These are phyloP conservation scores for Ctenicera cuprea DNA, from an alignment of 2,888 invertebrate species.

Conservation along the genomic window DNA sequence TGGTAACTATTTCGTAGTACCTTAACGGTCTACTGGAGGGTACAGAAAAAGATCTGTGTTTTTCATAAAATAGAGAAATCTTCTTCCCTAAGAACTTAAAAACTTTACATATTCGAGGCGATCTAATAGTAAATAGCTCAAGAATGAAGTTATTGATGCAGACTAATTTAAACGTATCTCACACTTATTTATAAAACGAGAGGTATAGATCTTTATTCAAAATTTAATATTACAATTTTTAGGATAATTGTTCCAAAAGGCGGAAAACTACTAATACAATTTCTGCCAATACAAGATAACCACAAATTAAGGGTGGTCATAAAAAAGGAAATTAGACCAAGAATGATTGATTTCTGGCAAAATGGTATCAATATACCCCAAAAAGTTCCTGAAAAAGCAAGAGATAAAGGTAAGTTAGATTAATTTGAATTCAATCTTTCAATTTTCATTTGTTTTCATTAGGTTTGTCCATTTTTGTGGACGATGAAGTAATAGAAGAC, in stretches of 20 bases:
- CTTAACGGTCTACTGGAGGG: too few relatives aligned
- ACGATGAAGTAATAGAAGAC: constrained; percentile 23
- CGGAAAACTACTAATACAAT: constrained; percentile 22
- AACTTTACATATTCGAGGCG: too few relatives aligned
- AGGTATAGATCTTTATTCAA: too few relatives aligned
- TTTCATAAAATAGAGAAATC: too few relatives aligned
- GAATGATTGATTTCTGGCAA: constrained; percentile 29
- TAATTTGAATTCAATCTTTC: neutral
- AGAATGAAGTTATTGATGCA: too few relatives aligned
- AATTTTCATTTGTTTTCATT: neutral
- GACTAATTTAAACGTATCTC: too few relatives aligned
- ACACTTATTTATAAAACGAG: too few relatives aligned
- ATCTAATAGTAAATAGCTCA: too few relatives aligned
- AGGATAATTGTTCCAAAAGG: constrained; percentile 23
- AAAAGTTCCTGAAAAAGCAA: neutral
- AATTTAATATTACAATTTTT: constrained; percentile 3
- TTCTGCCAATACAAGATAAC: neutral
- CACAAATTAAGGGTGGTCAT: constrained; percentile 17
- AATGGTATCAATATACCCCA: constrained; percentile 21
- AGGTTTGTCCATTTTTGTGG: constrained; percentile 30
- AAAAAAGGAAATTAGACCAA: constrained; percentile 11
- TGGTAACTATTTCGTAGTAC: too few relatives aligned
- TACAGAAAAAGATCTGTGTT: too few relatives aligned
- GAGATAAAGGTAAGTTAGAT: constrained; percentile 10
- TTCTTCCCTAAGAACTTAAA: too few relatives aligned